These are phyloP conservation scores for Laupala kohalensis DNA, from an alignment of 1,140 invertebrate genomes.

Conservation along the genomic window DNA sequence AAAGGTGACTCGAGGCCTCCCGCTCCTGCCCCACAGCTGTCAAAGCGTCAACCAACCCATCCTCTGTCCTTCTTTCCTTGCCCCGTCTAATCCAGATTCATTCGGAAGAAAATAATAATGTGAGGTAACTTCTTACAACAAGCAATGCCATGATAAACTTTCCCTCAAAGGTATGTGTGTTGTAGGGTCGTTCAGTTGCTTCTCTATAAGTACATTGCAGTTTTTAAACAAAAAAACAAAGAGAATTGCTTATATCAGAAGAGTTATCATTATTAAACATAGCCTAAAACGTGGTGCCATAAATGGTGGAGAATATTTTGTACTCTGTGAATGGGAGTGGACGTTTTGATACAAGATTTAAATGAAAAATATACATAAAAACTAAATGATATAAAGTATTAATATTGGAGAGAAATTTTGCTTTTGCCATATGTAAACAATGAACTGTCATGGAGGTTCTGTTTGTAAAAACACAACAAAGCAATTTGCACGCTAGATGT, in stretches of 20 bases:
- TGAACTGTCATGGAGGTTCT: constrained; percentile 10
- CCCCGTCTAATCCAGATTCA: neutral
- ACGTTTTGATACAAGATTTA: constrained; percentile 15
- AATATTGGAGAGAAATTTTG: constrained; percentile 7
- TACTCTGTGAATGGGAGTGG: constrained; percentile 13
- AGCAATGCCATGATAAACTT: neutral
- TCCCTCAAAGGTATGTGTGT: neutral
- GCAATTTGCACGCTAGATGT: constrained; percentile 12
- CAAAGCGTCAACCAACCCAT: neutral
- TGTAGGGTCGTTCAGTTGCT: neutral
- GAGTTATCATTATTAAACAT: constrained; percentile 2
- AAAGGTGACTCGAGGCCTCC: neutral
- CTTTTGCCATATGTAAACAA: neutral
- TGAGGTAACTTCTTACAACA: neutral
- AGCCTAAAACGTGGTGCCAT: constrained; percentile 9
- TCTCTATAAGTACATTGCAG: neutral
- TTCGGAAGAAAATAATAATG: neutral
- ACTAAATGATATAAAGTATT: neutral
- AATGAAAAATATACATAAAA: constrained; percentile 5
- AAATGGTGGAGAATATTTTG: constrained; percentile 12
- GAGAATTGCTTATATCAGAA: neutral
- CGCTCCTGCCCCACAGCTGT: no score
- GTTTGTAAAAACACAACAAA: constrained; percentile 9
- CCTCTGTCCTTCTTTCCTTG: neutral
- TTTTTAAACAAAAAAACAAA: neutral